Evolutionary conservation across 1,140 invertebrate genomes (phyloP), one percentile per base, ranked within the genome.

Genomic region (Globodera rostochiensis): DNA sequence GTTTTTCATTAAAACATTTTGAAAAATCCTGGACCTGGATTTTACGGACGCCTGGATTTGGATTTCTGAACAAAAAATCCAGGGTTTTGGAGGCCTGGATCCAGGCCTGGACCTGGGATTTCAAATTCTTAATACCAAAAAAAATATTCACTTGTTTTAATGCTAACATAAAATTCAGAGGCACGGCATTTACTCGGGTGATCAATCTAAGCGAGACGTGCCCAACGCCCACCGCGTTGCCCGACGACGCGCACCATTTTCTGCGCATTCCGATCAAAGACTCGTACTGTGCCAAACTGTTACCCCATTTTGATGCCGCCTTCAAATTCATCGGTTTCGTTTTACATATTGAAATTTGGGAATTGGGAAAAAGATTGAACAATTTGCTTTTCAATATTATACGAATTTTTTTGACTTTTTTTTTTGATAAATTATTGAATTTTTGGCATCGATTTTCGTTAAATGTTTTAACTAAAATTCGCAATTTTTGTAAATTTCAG

Each of bases 261-360:
- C 84, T 92, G 84, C 91, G 93, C 84, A 92, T 93, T 88, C 91
- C 93, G 75, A 92, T 93, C 77, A 92, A 92, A 83, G 93, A 93
- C 89, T 92, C 91, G 84, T 92, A 85, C 74, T 53, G 73, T 85
- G 93, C 93, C 80, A 92, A 93, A 85, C 87, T 93, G 50, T 83
- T 92, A 73, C 92, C 92, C 53, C 91, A 92, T 86, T 93, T 93
- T 86, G 87, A 91, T 57, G 89, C 91, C 86, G 92, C 93, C 81
- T 93, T 92, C 88, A 91, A 93, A 84, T 93, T 93, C 90, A 88
- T 93, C 80, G 93, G 93, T 93, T 86, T 88, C 25, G 25, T 25
- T 25, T 25, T 25, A 25, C 25, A 25, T 25, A 25, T 25, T 25
- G 25, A 25, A 25, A 25, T 25, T 25, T 25, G 25, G 25, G 25